Conservation (phyloP, 2,113 vertebrate genomes). For the Caranx melampygus region DNA sequence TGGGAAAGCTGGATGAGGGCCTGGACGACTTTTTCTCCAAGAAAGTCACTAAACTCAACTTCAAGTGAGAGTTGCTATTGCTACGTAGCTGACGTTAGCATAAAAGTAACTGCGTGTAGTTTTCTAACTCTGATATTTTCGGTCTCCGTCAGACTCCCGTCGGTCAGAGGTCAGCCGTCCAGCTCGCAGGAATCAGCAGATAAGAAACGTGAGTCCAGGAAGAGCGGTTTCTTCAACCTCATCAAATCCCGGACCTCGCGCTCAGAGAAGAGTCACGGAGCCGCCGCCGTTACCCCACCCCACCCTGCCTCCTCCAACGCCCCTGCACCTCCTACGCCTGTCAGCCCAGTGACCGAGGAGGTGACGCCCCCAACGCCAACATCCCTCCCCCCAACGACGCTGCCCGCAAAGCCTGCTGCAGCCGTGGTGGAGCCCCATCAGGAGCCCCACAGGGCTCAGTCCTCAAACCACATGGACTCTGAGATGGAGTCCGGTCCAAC, state of each 20-base stretch:
- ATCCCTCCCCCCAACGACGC: too few species aligned
- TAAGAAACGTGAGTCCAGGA: conserved; percentile 91
- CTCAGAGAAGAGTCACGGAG: conserved; percentile 81
- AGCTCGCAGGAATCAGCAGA: conserved; percentile 79
- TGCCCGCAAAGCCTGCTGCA: conserved; percentile 58
- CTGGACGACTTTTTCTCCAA: conserved; percentile 97
- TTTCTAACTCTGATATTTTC: not conserved
- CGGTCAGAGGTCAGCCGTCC: conserved; percentile 59
- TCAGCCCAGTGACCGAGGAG: conserved; percentile 74
- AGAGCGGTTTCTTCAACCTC: conserved; percentile 93
- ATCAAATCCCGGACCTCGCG: conserved; percentile 91
- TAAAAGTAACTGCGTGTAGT: not conserved
- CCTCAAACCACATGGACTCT: not conserved
- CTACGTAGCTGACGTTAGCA: too few species aligned
- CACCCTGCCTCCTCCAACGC: conserved; percentile 18
- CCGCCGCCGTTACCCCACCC: conserved; percentile 56
- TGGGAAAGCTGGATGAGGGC: conserved; percentile 94
- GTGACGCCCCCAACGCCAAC: conserved; percentile 73
- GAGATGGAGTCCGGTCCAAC: conserved; percentile 62
- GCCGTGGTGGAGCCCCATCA: conserved; percentile 41
- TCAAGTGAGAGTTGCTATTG: conserved; percentile 71
- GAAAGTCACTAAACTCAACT: conserved; percentile 90
- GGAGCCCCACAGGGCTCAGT: conserved; percentile 46
- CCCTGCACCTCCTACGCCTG: conserved; percentile 11
- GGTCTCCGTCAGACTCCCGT: conserved; percentile 71